Evolutionary conservation across 2,888 invertebrate species (phyloP), one percentile per base, ranked within the genome.

Genomic region (Hemaris fuciformis): DNA sequence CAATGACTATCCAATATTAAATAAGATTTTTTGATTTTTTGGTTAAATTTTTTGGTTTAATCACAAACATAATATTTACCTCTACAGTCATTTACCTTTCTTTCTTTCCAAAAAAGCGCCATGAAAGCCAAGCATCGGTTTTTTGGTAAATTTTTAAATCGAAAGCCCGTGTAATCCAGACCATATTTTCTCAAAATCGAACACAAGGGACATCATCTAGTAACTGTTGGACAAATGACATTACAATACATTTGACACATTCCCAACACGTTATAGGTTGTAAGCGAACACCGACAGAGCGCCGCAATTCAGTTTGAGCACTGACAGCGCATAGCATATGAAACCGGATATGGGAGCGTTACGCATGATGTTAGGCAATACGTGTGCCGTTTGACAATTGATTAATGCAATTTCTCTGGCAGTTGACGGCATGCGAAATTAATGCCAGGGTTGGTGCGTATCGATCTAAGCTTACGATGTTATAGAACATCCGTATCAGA

Each of bases 391-490:
- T 82, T 84, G 89, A 89, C 89, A 89, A 88, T 87, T 88, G 89
- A 90, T 89, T 90, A 90, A 91, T 91, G 87, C 90, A 88, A 91
- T 89, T 81, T 80, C 85, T 81, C 84, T 72, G 70, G 73, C 74
- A 68, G 64, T 66, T 80, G 88, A 87, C 88, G 76, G 69, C 27
- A 53, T 53, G 27, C 53, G 53, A 53, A 53, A 53, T 53, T 53
- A 31, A 53, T 53, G 53, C 53, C 27, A 53, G 53, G 53, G 38
- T n/a, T 38, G n/a, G 13, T 38, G 38, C 72, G 22, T 46, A n/a
- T n/a, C n/a, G 22, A 22, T 46, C 20, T 46, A 10, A 46, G 38
- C 38, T 38, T n/a, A 38, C 13, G 3, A 2, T 2, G 5, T 38
- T 13, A 4, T 3, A 34, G 13, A 3, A n/a, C 13, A 10, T 38